Base-by-base conservation (phyloP, 2,888 invertebrate genomes). In the Octonoba sinensis region DNA sequence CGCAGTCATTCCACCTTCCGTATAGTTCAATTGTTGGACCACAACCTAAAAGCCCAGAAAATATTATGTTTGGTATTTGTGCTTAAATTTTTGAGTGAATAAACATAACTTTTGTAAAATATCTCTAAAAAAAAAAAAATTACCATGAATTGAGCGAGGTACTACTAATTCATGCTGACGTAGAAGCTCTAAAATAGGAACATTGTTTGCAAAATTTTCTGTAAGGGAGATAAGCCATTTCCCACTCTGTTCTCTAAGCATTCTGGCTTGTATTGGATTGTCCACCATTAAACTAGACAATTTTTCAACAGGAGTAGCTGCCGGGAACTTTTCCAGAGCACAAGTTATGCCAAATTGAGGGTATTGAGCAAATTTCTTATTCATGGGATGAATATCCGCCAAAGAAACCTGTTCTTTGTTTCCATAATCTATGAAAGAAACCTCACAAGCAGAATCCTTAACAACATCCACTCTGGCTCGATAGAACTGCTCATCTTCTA, bases 351-450 rank as follows among this genome's bases (percentile, higher is more conserved):
- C 88, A 73, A 86, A 85, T 0, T 85, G 83, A 8, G 87, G 86
- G 18, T 85, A 57, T 13, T 22, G 67, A 11, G 84, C 62, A 62
- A 87, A 86, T 20, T 87, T 86, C 12, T 82, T 62, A 64, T 85
- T 77, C 16, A 88, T 27, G 8, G 79, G 66, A 82, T 86, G 86
- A 3, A 88, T 59, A n/a, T 84, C 83, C 12, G 67, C 71, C 0
- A 84, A 27, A 1, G 83, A 60, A 8, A 87, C 85, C n/a, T 71
- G 83, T 47, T 87, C 87, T 11, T 82, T 77, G 74, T 88, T 88
- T 12, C 88, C 88, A 85, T 87, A 88, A 83, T 88, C 88, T 15
- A 88, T 84, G 85, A 87, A 88, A 16, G 76, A 76, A 0, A 88
- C 87, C 0, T 69, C 27, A 18, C 69, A 71, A 4, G 20, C 27